Conservation (phyloP, 2,113 vertebrate species). For the Scartelaos histophorus region DNA sequence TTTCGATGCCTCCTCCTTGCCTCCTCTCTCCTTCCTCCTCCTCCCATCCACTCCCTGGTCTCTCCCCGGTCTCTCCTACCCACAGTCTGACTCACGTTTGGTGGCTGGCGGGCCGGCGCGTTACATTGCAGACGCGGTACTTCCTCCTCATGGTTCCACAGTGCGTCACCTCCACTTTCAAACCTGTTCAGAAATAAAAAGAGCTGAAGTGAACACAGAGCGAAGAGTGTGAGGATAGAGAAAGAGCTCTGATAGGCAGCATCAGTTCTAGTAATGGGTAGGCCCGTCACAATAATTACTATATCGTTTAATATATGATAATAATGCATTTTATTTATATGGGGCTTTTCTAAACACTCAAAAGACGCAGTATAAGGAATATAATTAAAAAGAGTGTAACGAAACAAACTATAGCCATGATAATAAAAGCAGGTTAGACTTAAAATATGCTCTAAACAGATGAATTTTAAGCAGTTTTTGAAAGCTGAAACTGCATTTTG, state of each 20-base stretch:
- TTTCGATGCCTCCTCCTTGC: no score
- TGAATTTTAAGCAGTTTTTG: no score
- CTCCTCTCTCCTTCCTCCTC: not conserved
- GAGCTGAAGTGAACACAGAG: conserved; percentile 5
- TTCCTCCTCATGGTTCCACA: conserved; percentile 99
- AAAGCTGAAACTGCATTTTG: no score
- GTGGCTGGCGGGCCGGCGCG: conserved; percentile 95
- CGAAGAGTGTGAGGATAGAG: not conserved
- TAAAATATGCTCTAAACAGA: no score
- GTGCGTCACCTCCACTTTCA: conserved; percentile 99
- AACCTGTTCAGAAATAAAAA: conserved; percentile 79
- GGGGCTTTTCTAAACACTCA: no score
- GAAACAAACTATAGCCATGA: no score
- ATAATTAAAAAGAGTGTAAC: no score
- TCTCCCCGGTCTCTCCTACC: not conserved
- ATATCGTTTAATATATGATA: no score
- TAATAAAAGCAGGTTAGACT: no score
- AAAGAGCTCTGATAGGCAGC: conserved; percentile 7
- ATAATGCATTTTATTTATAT: no score
- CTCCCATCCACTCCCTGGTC: not conserved
- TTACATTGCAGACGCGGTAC: conserved; percentile 98
- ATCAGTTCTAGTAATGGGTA: not conserved
- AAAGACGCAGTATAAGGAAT: no score
- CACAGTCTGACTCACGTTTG: conserved; percentile 89
- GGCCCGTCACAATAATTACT: not conserved